These are phyloP conservation scores for Sebastes reedi DNA, from an alignment of 2,797 vertebrate genomes.

Conservation along the genomic window DNA sequence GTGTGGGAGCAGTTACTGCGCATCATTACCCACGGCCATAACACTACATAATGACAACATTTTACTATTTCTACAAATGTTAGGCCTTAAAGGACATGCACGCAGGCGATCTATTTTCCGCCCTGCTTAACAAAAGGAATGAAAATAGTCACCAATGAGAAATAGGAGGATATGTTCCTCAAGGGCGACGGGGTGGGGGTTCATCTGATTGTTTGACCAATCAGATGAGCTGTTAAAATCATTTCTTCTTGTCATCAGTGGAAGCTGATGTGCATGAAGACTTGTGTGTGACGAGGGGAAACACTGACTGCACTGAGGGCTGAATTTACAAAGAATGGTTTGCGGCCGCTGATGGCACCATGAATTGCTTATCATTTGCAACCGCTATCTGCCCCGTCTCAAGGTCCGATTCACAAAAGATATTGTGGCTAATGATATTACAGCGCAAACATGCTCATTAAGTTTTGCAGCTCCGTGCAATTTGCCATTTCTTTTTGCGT, in stretches of 20 bases:
- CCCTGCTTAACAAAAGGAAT: slow-evolving; percentile 39
- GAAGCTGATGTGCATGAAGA: not conserved
- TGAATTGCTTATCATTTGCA: not conserved
- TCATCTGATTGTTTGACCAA: not conserved
- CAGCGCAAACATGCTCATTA: not conserved
- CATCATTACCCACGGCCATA: slow-evolving; percentile 66
- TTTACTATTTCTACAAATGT: slow-evolving; percentile 39
- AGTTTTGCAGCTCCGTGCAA: too few species aligned
- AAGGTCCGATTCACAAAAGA: not conserved
- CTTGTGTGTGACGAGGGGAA: too few species aligned
- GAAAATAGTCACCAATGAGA: slow-evolving; percentile 23
- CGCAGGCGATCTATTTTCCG: slow-evolving; percentile 9
- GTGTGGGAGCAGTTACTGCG: slow-evolving; percentile 47
- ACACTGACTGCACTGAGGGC: not conserved
- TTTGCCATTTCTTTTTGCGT: not conserved
- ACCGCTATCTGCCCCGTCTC: not conserved
- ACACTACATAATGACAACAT: slow-evolving; percentile 58
- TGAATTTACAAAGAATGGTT: not conserved
- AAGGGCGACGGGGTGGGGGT: not conserved
- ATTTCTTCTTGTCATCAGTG: not conserved
- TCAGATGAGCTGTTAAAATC: not conserved
- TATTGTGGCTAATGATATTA: not conserved
- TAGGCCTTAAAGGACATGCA: slow-evolving; percentile 34
- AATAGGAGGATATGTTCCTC: not conserved
- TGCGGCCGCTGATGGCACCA: not conserved